A percentile compares a stretch with the other conserved stretches of the same genome.
These are phyloP conservation scores for Dysmachus trigonus DNA, from an alignment of 2,888 invertebrate species.

Conservation along the genomic window DNA sequence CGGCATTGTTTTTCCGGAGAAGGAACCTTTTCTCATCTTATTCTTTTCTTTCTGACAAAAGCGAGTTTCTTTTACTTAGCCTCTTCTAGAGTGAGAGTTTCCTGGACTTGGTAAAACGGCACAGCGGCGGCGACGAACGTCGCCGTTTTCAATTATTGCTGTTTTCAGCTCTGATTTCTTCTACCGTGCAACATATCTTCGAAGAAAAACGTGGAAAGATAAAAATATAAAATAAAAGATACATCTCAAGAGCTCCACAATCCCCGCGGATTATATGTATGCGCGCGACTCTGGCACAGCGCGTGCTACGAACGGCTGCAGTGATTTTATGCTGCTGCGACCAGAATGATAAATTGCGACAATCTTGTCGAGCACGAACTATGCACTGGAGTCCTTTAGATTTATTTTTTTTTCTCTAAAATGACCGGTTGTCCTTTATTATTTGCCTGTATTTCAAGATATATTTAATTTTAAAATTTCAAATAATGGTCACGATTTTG, in stretches of 20 bases:
- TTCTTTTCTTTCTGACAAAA: neutral
- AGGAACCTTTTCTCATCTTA: neutral
- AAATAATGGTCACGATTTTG: too few species aligned
- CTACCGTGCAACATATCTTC: neutral
- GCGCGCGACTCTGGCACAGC: neutral
- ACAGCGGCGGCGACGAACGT: neutral
- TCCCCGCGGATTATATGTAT: neutral
- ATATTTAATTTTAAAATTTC: too few species aligned
- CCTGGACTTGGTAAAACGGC: neutral
- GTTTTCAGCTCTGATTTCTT: neutral
- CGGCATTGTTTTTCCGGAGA: neutral
- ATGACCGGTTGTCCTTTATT: too few species aligned
- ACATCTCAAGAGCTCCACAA: neutral
- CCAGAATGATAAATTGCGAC: neutral
- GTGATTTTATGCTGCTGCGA: neutral
- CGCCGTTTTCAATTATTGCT: constrained; percentile 21
- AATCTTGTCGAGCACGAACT: neutral
- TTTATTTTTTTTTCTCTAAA: too few species aligned
- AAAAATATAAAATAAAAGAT: neutral
- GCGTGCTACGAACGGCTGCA: constrained; percentile 4
- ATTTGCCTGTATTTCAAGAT: too few species aligned
- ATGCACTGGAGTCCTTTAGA: neutral
- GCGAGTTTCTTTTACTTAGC: neutral
- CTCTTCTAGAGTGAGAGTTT: neutral
- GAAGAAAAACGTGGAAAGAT: neutral